Base-by-base conservation (phyloP, 2,888 invertebrate species). In the Marronus borbonicus region DNA sequence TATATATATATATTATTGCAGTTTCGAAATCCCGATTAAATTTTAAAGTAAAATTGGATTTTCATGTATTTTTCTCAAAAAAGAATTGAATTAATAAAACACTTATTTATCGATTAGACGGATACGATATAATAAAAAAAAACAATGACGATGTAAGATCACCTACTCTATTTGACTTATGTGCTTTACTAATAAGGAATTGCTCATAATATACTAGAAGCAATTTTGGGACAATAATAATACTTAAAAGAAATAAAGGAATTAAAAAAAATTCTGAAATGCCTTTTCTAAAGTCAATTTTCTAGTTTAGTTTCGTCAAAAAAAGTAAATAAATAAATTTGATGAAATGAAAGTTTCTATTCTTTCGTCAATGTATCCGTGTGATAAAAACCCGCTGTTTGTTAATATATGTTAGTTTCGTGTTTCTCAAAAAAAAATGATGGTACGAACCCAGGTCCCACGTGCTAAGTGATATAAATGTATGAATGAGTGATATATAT, bases 171-270 rank as follows among this genome's bases (percentile, higher is more conserved):
- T 8, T 44, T 44, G 7, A 44, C 5, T 55, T 55, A 55, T 17
- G 55, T 55, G 14, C 55, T 55, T 55, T 55, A 17, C 7, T 55
- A 17, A 17, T 55, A 55, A 17, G 14, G 14, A 55, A 55, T 55
- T 55, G 55, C 55, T n/a, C n/a, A 55, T 17, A 17, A 55, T 17
- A 17, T 55, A 55, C 55, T 55, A 55, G n/a, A 55, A 55, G 55
- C 55, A 55, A 55, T 55, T 55, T 55, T 55, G 55, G 55, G 55
- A 55, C 55, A 55, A 55, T 55, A 55, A 55, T 55, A 17, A 55
- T 17, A n/a, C 55, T 17, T 17, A 55, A 55, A 55, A 55, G 17
- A 14, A 55, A 55, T 3, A 55, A 17, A 55, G 17, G 55, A 55
- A 55, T 55, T 52, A 52, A 52, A n/a, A 55, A 55, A 14, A 44